Evolutionary conservation across 2,888 invertebrate genomes (phyloP).

Genomic region (Electrophaes corylata): DNA sequence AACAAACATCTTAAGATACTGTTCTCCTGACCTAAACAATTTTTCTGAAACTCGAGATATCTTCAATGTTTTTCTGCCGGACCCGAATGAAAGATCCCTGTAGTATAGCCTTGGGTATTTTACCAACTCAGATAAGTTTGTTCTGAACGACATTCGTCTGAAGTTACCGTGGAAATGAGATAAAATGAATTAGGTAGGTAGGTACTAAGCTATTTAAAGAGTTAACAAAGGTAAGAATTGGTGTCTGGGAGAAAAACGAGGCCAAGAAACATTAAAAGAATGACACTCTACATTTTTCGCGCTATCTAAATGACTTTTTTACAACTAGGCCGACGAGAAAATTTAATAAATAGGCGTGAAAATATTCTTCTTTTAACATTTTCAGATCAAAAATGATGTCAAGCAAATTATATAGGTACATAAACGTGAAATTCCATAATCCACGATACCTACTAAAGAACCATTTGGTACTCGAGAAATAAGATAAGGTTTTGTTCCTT

Average conservation of each 20-base stretch:
- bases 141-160: slow-evolving; percentile 52
- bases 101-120: slow-evolving; percentile 48
- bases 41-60: slow-evolving; percentile 48
- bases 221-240: slow-evolving; percentile 26
- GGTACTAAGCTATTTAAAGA: slow-evolving; percentile 29
- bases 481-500: too few relatives aligned
- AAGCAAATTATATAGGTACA: too few relatives aligned
- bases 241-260: slow-evolving; percentile 19
- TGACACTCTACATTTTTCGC: neutral
- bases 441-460: too few relatives aligned
- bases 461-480: too few relatives aligned
- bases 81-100: slow-evolving; percentile 53
- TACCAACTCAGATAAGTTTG: slow-evolving; percentile 55
- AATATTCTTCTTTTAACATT: too few relatives aligned
- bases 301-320: neutral
- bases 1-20: slow-evolving; percentile 27
- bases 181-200: slow-evolving; percentile 38
- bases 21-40: slow-evolving; percentile 42
- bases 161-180: slow-evolving; percentile 44
- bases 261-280: slow-evolving; percentile 4
- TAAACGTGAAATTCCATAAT: too few relatives aligned
- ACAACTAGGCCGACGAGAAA: too few relatives aligned
- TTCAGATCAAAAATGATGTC: too few relatives aligned
- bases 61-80: slow-evolving; percentile 41
- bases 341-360: too few relatives aligned